phyloP scores from a whole-genome alignment of 2,113 vertebrate species.

The Zosterops lateralis region DNA sequence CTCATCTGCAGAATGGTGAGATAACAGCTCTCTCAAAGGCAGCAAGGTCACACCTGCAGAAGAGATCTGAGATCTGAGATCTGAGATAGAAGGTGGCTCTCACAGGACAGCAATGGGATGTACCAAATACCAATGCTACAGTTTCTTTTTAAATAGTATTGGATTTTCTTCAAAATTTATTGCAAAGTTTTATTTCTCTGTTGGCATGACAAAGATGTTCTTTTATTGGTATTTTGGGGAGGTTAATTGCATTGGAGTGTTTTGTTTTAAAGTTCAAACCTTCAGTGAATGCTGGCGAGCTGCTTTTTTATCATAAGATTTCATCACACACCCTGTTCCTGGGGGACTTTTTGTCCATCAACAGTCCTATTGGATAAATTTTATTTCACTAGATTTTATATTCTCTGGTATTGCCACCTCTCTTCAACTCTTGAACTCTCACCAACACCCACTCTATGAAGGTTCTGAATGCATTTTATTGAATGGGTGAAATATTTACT shows the following conservation, averaged over 20 bases:
- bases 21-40: background rate
- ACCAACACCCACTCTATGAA: background rate
- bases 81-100: background rate
- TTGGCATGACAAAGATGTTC: background rate
- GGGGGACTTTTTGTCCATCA: background rate
- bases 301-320: background rate
- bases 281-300: background rate
- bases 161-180: background rate
- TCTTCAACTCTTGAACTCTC: background rate
- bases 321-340: background rate
- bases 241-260: background rate
- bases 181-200: background rate
- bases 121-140: background rate
- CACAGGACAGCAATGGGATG: background rate
- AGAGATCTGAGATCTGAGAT: background rate
- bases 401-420: background rate
- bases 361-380: background rate
- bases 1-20: background rate
- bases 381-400: background rate
- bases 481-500: constrained; percentile 15
- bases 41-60: background rate
- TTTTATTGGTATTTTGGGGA: background rate
- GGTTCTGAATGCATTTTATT: background rate
- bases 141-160: background rate
- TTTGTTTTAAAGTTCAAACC: background rate